Evolutionary conservation across 2,797 vertebrate species (phyloP).

Genomic region (Anabas testudineus): DNA sequence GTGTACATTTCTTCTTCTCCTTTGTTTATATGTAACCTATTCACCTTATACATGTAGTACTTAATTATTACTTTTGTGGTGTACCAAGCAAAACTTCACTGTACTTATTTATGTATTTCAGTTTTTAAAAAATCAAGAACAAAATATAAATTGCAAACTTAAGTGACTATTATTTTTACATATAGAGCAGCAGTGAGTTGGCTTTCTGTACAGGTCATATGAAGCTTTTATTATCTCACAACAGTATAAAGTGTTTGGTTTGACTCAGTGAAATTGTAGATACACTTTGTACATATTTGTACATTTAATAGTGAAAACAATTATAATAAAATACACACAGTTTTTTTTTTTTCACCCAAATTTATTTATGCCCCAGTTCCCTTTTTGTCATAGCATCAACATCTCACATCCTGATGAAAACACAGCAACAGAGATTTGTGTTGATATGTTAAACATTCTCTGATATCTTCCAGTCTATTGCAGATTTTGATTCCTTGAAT

Average conservation of each 20-base stretch:
- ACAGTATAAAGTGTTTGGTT: neutral
- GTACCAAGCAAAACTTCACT: no score
- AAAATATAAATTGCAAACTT: neutral
- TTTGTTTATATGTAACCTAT: no score
- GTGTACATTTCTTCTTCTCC: no score
- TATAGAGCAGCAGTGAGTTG: neutral
- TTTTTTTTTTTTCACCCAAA: neutral
- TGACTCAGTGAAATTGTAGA: neutral
- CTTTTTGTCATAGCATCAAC: constrained; percentile 7
- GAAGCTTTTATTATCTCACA: neutral
- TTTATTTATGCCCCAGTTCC: neutral
- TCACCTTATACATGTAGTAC: no score
- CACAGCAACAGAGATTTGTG: constrained; percentile 6
- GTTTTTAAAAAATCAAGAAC: neutral
- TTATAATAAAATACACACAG: neutral
- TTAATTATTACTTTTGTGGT: no score
- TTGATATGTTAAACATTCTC: constrained; percentile 15
- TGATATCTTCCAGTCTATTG: neutral
- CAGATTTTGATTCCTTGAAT: neutral
- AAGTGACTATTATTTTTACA: neutral
- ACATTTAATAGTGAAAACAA: neutral
- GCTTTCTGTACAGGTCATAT: no score
- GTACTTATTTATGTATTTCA: no score
- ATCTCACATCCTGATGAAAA: constrained; percentile 27
- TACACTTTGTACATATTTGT: no score